Evolutionary conservation across 2,888 invertebrate species (phyloP).

Genomic region (Homarus gammarus): DNA sequence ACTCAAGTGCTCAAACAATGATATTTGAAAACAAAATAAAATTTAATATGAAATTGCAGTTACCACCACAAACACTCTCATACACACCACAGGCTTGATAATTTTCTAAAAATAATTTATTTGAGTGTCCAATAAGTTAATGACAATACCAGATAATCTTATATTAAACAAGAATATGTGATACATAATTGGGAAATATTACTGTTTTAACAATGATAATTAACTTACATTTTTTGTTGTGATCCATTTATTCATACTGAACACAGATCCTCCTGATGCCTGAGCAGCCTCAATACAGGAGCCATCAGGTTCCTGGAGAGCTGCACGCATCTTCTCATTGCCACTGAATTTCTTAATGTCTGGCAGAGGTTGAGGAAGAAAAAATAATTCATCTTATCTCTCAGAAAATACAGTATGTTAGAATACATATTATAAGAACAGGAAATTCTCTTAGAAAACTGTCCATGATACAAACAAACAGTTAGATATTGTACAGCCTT

Average conservation of each 20-base stretch:
- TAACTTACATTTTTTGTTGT: slow-evolving; percentile 27
- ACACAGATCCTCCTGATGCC: slow-evolving; percentile 44
- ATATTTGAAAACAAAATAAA: too few relatives aligned
- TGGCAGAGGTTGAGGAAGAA: background rate
- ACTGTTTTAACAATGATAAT: too few relatives aligned
- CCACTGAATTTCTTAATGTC: slow-evolving; percentile 43
- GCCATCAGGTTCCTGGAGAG: slow-evolving; percentile 34
- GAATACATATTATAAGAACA: background rate
- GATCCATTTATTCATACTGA: slow-evolving; percentile 51
- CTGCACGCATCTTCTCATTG: slow-evolving; percentile 14
- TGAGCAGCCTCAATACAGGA: slow-evolving; percentile 50
- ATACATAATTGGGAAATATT: too few relatives aligned
- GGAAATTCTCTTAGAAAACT: background rate
- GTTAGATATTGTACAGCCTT: too few relatives aligned
- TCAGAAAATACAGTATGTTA: background rate
- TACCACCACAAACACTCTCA: background rate
- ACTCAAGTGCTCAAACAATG: too few relatives aligned
- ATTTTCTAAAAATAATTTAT: background rate
- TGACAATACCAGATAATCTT: background rate
- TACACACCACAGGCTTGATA: background rate
- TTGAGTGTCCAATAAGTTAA: background rate
- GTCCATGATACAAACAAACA: background rate
- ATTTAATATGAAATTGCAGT: too few relatives aligned
- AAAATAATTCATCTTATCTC: background rate
- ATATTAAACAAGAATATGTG: background rate